A percentile compares a stretch with the other conserved stretches of the same genome.
phyloP scores from a whole-genome alignment of 2,113 vertebrate species.

The Corydoras maculifer region DNA sequence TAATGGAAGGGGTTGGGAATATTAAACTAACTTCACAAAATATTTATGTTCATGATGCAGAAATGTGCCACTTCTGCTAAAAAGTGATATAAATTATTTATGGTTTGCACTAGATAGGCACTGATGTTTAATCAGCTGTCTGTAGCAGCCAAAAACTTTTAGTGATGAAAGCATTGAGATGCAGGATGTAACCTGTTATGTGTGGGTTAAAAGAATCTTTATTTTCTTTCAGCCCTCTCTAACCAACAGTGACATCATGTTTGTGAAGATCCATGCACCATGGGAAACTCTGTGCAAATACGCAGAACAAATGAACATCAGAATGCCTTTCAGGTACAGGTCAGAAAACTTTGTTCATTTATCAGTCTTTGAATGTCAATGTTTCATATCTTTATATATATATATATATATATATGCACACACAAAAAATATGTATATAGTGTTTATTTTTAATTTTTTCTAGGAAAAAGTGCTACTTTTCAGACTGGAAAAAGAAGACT shows the following conservation, averaged over 20 bases:
- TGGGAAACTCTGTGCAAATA: constrained; percentile 97
- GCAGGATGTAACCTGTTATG: no score
- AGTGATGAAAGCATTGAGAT: no score
- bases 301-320: constrained; percentile 95
- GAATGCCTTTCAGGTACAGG: constrained; percentile 95
- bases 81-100: no score
- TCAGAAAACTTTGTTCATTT: neutral
- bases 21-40: no score
- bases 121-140: no score
- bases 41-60: neutral
- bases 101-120: neutral
- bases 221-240: constrained; percentile 75
- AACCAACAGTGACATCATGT: constrained; percentile 94
- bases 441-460: constrained; percentile 46
- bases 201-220: neutral
- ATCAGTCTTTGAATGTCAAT: neutral
- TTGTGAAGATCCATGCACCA: constrained; percentile 91
- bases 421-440: no score
- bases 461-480: constrained; percentile 97
- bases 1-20: no score
- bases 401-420: no score
- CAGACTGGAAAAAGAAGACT: constrained; percentile 88
- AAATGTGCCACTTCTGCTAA: no score
- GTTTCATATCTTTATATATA: no score
- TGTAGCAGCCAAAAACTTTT: no score